Conservation (phyloP, 2,888 invertebrate species). For the Ichneumoninae sp. region DNA sequence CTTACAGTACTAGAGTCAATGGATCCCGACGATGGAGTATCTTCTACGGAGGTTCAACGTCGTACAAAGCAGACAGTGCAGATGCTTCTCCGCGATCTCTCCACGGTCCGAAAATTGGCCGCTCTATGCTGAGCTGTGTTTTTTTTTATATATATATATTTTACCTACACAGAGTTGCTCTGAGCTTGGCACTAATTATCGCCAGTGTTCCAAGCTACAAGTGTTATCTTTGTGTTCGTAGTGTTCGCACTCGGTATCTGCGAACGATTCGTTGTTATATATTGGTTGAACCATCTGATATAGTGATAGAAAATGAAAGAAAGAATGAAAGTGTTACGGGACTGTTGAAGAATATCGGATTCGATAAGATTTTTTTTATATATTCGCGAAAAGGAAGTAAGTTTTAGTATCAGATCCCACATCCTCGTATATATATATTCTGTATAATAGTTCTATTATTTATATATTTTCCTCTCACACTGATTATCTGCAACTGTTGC, state of each 20-base stretch:
- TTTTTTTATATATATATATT: not conserved
- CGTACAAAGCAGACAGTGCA: slow-evolving; percentile 90
- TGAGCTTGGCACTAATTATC: slow-evolving; percentile 4
- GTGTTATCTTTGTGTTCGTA: slow-evolving; percentile 4
- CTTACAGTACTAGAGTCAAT: slow-evolving; percentile 86
- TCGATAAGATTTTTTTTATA: slow-evolving; percentile 30
- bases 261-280: slow-evolving; percentile 9
- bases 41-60: slow-evolving; percentile 87
- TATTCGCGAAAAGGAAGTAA: slow-evolving; percentile 1
- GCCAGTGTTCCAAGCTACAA: not conserved
- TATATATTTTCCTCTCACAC: slow-evolving; percentile 12
- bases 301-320: slow-evolving; percentile 1
- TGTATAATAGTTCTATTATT: slow-evolving; percentile 25
- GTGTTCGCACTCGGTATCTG: not conserved
- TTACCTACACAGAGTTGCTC: not conserved
- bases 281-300: slow-evolving; percentile 35
- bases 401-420: not conserved
- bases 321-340: not conserved
- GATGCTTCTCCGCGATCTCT: slow-evolving; percentile 90
- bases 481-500: not conserved
- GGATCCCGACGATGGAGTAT: slow-evolving; percentile 87
- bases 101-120: slow-evolving; percentile 89
- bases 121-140: slow-evolving; percentile 83
- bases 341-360: slow-evolving; percentile 42
- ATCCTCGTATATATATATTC: slow-evolving; percentile 22